These are phyloP conservation scores for Drosophila yooni DNA, from an alignment of 2,888 invertebrate species.

Conservation along the genomic window DNA sequence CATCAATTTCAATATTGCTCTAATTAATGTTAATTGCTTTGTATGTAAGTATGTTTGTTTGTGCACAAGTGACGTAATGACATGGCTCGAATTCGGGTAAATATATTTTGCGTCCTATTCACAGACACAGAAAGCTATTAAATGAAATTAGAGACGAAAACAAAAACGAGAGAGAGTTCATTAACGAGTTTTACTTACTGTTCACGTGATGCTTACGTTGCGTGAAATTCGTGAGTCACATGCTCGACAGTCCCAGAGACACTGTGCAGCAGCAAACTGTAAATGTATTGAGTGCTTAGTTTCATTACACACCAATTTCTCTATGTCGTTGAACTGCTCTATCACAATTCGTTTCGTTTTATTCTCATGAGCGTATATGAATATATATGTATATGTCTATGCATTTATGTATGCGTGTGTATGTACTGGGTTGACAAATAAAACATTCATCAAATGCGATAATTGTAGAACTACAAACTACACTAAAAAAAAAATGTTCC, in stretches of 20 bases:
- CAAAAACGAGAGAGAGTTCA: constrained; percentile 36
- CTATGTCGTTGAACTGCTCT: constrained; percentile 60
- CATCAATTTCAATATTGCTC: constrained; percentile 31
- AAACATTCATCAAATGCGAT: constrained; percentile 8
- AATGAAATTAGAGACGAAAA: constrained; percentile 10
- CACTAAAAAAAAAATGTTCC: not conserved
- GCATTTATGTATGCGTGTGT: not conserved
- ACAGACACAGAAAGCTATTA: constrained; percentile 3
- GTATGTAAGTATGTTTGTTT: constrained; percentile 4
- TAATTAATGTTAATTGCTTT: constrained; percentile 71
- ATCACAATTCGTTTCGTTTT: constrained; percentile 25
- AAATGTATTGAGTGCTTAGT: constrained; percentile 9
- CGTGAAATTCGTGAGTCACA: constrained; percentile 40
- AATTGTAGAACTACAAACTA: constrained; percentile 2
- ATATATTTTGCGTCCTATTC: constrained; percentile 30
- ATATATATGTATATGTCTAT: not conserved
- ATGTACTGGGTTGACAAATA: constrained; percentile 1
- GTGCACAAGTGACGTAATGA: constrained; percentile 49
- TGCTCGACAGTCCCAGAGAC: constrained; percentile 31
- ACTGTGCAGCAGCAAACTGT: constrained; percentile 41
- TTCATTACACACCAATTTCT: constrained; percentile 37
- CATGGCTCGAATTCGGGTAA: constrained; percentile 30
- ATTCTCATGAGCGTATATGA: constrained; percentile 2
- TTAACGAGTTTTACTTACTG: constrained; percentile 10
- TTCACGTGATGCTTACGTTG: constrained; percentile 70